These are phyloP conservation scores for Heliconius hewitsoni DNA, from an alignment of 1,140 invertebrate species.

Conservation along the genomic window DNA sequence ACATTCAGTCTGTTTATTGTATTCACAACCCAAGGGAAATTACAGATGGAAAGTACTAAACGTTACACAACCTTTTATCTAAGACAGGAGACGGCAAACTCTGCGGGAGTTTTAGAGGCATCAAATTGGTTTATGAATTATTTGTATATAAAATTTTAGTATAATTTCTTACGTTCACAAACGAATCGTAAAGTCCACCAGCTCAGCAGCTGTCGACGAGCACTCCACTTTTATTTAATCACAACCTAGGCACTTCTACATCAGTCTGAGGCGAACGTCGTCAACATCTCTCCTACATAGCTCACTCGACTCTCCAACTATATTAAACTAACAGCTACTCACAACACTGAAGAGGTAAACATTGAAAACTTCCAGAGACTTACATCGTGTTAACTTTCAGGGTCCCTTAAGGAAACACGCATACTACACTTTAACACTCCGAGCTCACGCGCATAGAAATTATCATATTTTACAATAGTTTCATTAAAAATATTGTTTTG, in stretches of 20 bases:
- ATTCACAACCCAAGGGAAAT: constrained; percentile 74
- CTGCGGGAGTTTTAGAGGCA: not conserved
- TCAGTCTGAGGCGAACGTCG: constrained; percentile 46
- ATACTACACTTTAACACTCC: constrained; percentile 58
- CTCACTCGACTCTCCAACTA: constrained; percentile 46
- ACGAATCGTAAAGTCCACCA: constrained; percentile 58
- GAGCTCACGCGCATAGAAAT: constrained; percentile 41
- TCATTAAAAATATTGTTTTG: constrained; percentile 62
- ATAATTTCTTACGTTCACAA: constrained; percentile 61
- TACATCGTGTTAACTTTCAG: constrained; percentile 63
- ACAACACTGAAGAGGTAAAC: constrained; percentile 80
- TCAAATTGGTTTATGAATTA: constrained; percentile 3
- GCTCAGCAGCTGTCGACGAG: constrained; percentile 33
- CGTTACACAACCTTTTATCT: constrained; percentile 55
- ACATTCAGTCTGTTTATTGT: constrained; percentile 58
- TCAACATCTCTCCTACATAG: constrained; percentile 50
- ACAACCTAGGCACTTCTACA: constrained; percentile 60
- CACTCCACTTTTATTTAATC: constrained; percentile 58
- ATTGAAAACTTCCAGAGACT: constrained; percentile 58
- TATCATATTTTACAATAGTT: constrained; percentile 51
- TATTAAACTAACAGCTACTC: constrained; percentile 63
- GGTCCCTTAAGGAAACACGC: constrained; percentile 41
- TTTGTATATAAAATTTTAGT: constrained; percentile 59
- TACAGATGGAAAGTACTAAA: constrained; percentile 52
- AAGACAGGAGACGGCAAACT: constrained; percentile 25